Evolutionary conservation across 2,113 vertebrate genomes (phyloP), one percentile per base, ranked within the genome.

Genomic region (Percina caprodes): DNA sequence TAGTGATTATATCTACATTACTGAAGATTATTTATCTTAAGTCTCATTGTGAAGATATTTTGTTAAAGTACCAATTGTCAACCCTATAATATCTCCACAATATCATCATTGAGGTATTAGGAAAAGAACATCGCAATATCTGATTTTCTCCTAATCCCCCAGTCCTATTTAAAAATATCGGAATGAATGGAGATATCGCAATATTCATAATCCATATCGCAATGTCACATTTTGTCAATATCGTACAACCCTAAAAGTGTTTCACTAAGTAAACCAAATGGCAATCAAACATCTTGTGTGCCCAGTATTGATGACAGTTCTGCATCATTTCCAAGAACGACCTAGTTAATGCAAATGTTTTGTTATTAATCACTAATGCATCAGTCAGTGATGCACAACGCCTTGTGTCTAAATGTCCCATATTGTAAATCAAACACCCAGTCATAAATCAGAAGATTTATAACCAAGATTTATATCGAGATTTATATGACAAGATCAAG

Each of bases 361-460:
- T 49, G n/a, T 35, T 24, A 19, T 24, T 26, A n/a, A 7, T 19
- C 54, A 49, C 15, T 39, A 33, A 11, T 12, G 5, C 21, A 35
- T 52, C 21, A 30, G 33, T 7, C 26, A 21, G 12, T 16, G 19
- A 15, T 39, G 39, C 51, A 3, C 35, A 15, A 15, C 9, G 2
- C 9, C 16, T 4, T 3, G 2, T 42, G 33, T 26, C 59, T 42
- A 10, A 48, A 45, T 19, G 61, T 39, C 12, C 46, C 18, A 30
- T 15, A 48, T 49, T 23, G 19, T n/a, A 55, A 54, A 78, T 67
- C 52, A 70, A 49, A 68, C 69, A 30, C 0, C 7, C 0, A n/a
- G 55, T 70, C 13, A 79, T 60, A 39, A 76, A 75, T 68, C 48
- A 48, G 39, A 58, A 56, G 14, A 58, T 72, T 46, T 35, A 52